phyloP scores from a whole-genome alignment of 1,140 invertebrate genomes.

The Lethrus apterus region DNA sequence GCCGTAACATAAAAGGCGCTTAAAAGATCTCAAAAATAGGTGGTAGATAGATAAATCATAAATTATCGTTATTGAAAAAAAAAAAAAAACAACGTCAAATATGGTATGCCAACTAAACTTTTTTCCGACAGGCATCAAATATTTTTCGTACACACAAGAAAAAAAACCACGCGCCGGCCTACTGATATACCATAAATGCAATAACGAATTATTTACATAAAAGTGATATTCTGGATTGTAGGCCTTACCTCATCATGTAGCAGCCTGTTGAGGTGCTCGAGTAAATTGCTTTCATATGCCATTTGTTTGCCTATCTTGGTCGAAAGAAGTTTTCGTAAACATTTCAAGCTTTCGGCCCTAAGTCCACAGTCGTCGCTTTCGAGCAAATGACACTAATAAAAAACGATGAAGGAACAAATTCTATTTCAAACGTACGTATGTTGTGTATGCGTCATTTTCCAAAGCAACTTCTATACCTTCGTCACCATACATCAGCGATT shows the following conservation, averaged over 20 bases:
- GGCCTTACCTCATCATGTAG: conserved; percentile 30
- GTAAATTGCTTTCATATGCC: conserved; percentile 23
- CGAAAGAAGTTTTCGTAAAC: conserved; percentile 23
- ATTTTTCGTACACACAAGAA: too few relatives aligned
- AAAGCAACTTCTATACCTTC: conserved; percentile 29
- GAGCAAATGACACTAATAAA: conserved; percentile 5
- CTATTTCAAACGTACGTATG: conserved; percentile 24
- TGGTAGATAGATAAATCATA: too few relatives aligned
- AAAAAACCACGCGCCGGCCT: too few relatives aligned
- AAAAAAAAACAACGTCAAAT: too few relatives aligned
- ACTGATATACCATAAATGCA: too few relatives aligned
- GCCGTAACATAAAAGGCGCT: too few relatives aligned
- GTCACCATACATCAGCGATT: conserved; percentile 25
- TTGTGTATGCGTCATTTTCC: conserved; percentile 24
- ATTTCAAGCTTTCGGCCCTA: conserved; percentile 18
- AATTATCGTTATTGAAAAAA: too few relatives aligned
- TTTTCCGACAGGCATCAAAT: too few relatives aligned
- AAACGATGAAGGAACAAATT: conserved; percentile 11
- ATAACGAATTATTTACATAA: too few relatives aligned
- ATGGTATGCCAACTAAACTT: too few relatives aligned
- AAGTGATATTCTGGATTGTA: too few relatives aligned
- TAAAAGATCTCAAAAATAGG: too few relatives aligned
- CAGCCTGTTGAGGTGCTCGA: conserved; percentile 24
- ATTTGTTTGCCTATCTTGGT: conserved; percentile 27
- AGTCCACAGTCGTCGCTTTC: conserved; percentile 5